phyloP scores from a whole-genome alignment of 2,888 invertebrate species.

The Cephus pulcher region DNA sequence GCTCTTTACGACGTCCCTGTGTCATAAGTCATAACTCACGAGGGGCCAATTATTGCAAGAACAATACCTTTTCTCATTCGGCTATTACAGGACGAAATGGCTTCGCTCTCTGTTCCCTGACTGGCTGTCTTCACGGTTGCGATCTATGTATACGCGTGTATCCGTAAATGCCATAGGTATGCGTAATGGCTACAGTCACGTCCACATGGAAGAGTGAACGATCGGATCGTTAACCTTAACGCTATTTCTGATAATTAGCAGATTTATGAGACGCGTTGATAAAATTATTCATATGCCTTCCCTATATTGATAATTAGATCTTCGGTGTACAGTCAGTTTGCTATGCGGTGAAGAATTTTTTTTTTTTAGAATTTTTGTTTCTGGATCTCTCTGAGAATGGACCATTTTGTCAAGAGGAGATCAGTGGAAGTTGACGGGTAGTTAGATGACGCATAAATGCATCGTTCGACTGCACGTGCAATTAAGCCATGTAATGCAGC shows the following conservation, averaged over 20 bases:
- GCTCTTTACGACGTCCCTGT: constrained; percentile 51
- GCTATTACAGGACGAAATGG: constrained; percentile 34
- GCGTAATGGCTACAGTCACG: not conserved
- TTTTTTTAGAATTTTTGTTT: not conserved
- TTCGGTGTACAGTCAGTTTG: not conserved
- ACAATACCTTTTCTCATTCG: constrained; percentile 44
- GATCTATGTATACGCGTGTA: not conserved
- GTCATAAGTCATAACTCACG: constrained; percentile 48
- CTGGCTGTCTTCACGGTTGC: constrained; percentile 6
- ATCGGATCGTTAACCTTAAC: constrained; percentile 20
- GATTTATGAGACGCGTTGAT: not conserved
- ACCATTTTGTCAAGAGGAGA: not conserved
- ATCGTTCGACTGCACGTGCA: not conserved
- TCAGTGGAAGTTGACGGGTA: not conserved
- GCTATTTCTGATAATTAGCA: constrained; percentile 13
- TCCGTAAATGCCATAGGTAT: too few relatives aligned
- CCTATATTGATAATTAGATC: not conserved
- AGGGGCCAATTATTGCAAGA: constrained; percentile 55
- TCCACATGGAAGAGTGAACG: not conserved
- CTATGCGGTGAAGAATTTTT: not conserved
- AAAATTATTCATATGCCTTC: constrained; percentile 2
- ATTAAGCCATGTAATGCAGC: not conserved
- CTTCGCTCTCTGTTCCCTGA: constrained; percentile 13
- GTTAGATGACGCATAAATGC: not conserved
- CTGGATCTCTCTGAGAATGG: not conserved